Conservation (phyloP, 1,140 invertebrate genomes). For the Rhyzopertha dominica region DNA sequence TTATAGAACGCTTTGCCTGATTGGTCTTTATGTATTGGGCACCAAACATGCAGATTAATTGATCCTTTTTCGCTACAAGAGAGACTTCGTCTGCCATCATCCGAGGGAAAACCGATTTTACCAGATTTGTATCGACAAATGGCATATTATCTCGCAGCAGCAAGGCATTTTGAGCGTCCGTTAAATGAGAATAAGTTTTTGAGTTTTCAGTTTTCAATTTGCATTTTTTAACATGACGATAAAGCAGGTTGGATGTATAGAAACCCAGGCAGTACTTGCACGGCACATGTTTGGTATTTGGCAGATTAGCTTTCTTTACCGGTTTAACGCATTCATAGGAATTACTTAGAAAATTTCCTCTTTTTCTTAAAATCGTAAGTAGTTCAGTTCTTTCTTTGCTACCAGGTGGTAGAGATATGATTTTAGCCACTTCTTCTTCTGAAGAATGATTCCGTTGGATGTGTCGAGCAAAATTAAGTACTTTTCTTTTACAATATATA, state of each 20-base stretch:
- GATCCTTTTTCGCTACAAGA: slow-evolving; percentile 1
- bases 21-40: slow-evolving; percentile 10
- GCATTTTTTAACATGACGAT: slow-evolving; percentile 13
- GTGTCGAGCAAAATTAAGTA: slow-evolving; percentile 17
- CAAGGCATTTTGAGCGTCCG: neutral
- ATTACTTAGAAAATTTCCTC: neutral
- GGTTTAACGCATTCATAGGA: neutral
- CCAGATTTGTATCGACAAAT: too few relatives aligned
- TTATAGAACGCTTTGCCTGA: slow-evolving; percentile 12
- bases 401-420: slow-evolving; percentile 2
- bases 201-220: neutral
- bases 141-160: neutral
- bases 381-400: slow-evolving; percentile 3
- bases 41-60: slow-evolving; percentile 12
- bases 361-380: slow-evolving; percentile 5
- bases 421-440: slow-evolving; percentile 3
- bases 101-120: neutral
- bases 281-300: neutral
- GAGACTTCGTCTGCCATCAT: neutral
- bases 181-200: too few relatives aligned
- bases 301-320: neutral
- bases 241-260: slow-evolving; percentile 9
- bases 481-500: slow-evolving; percentile 6
- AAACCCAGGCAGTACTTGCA: slow-evolving; percentile 11
- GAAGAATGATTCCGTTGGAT: slow-evolving; percentile 12